phyloP scores from a whole-genome alignment of 2,113 vertebrate genomes.

The Camelus dromedarius region DNA sequence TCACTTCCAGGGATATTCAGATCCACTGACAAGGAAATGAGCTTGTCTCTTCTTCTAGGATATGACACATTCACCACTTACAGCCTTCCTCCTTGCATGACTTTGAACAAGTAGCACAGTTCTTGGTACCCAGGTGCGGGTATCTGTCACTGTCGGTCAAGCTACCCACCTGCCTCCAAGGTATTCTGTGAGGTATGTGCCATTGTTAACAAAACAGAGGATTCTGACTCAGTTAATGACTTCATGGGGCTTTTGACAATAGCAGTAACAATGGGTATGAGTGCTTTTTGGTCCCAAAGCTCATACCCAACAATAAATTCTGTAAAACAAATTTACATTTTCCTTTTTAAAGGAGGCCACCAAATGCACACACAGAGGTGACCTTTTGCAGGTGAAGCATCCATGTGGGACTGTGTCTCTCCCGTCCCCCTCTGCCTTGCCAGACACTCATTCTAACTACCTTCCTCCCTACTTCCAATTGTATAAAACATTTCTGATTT shows the following conservation, averaged over 20 bases:
- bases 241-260: not conserved
- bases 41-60: not conserved
- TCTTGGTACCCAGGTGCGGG: not conserved
- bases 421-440: not conserved
- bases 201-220: not conserved
- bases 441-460: not conserved
- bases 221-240: not conserved
- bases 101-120: not conserved
- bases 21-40: not conserved
- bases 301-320: not conserved
- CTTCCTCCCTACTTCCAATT: not conserved
- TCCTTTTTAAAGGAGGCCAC: not conserved
- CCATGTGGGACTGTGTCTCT: fast-evolving
- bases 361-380: not conserved
- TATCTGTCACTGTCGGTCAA: not conserved
- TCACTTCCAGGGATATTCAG: not conserved
- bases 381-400: not conserved
- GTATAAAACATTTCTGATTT: not conserved
- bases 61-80: not conserved
- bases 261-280: not conserved
- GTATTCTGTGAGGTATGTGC: not conserved
- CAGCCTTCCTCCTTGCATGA: not conserved
- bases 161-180: not conserved
- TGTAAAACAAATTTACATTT: not conserved
- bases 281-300: not conserved